phyloP scores from a whole-genome alignment of 2,888 invertebrate genomes.

The Eupithecia inturbata region DNA sequence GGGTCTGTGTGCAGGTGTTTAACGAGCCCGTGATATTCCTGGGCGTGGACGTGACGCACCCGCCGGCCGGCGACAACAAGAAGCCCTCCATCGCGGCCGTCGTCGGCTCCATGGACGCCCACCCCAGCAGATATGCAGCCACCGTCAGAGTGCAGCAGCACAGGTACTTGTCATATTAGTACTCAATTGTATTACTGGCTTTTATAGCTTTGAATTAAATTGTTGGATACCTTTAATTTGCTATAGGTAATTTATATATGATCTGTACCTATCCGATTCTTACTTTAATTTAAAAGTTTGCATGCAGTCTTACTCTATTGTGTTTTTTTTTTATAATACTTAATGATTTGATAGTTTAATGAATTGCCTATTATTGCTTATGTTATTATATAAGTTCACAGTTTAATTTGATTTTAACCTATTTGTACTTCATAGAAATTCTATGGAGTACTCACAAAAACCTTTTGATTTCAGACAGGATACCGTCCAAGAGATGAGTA shows the following conservation, averaged over 20 bases:
- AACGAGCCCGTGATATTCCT: conserved; percentile 99
- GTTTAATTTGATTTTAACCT: conserved; percentile 28
- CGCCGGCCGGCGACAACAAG: conserved; percentile 99
- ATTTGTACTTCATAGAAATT: conserved; percentile 36
- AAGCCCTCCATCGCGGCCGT: conserved; percentile 99
- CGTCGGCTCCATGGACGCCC: conserved; percentile 99
- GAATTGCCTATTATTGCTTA: conserved; percentile 8
- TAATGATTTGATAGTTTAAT: not conserved
- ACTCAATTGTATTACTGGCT: not conserved
- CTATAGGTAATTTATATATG: no score
- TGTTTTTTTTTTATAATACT: not conserved
- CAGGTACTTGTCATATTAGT: conserved; percentile 61
- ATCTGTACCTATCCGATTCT: not conserved
- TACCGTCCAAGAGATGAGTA: conserved; percentile 98
- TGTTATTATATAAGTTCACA: conserved; percentile 26
- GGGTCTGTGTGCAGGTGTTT: conserved; percentile 87
- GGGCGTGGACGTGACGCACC: conserved; percentile 99
- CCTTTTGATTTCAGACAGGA: conserved; percentile 89
- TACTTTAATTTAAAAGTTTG: not conserved
- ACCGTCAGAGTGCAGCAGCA: conserved; percentile 99
- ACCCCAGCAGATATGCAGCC: conserved; percentile 99
- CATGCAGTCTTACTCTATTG: not conserved
- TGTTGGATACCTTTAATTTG: not conserved
- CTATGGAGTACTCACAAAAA: conserved; percentile 36
- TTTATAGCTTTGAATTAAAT: not conserved